These are phyloP conservation scores for Paragorgia papillata DNA, from an alignment of 92 coral and sea anemone genomes.

Conservation along the genomic window DNA sequence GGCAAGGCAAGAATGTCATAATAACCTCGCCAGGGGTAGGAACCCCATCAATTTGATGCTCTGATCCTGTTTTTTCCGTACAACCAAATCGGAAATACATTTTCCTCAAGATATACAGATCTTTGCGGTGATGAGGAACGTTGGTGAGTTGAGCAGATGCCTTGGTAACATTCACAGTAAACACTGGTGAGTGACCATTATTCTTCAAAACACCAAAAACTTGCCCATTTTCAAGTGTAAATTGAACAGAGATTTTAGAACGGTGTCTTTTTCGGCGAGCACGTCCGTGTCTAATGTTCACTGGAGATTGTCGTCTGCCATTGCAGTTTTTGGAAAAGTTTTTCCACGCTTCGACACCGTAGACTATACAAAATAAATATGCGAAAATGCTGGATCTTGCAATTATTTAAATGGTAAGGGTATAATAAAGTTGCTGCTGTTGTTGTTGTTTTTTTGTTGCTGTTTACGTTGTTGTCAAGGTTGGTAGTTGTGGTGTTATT, in stretches of 20 bases:
- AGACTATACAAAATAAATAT: conserved; percentile 46
- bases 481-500: too few relatives aligned
- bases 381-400: too few relatives aligned
- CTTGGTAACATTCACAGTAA: conserved; percentile 44
- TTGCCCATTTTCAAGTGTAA: conserved; percentile 53
- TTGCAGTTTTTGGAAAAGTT: conserved; percentile 50
- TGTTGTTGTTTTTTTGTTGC: too few relatives aligned
- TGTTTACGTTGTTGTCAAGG: too few relatives aligned
- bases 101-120: conserved; percentile 48
- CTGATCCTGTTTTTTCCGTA: conserved; percentile 66
- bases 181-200: conserved; percentile 59
- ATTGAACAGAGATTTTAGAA: conserved; percentile 29
- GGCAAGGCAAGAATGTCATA: too few relatives aligned
- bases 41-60: conserved; percentile 69
- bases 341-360: conserved; percentile 73
- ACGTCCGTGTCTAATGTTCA: conserved; percentile 50
- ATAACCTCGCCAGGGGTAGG: conserved; percentile 73
- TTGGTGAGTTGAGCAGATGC: conserved; percentile 61
- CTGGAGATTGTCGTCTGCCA: conserved; percentile 64
- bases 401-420: too few relatives aligned
- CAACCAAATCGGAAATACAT: conserved; percentile 62
- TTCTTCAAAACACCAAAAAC: conserved; percentile 58
- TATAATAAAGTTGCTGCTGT: too few relatives aligned
- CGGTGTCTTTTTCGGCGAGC: conserved; percentile 24
- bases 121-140: conserved; percentile 46